Evolutionary conservation across 2,113 vertebrate genomes (phyloP), one percentile per base, ranked within the genome.

Genomic region (Scophthalmus maximus): DNA sequence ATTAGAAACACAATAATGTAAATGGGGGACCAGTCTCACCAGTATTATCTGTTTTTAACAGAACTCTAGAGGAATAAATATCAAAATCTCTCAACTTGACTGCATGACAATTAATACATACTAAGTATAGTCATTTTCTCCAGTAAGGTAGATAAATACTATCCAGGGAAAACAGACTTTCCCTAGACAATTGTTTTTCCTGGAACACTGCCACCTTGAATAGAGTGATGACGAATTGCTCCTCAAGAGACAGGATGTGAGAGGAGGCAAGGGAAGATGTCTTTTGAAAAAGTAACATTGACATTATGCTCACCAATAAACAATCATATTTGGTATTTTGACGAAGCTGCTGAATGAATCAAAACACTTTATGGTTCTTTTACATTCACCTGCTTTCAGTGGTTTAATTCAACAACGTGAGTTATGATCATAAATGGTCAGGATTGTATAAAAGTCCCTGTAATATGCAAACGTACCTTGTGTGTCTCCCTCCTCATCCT

Each of bases 381-480:
- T 63, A 15, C 50, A 66, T 69, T n/a, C 1, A 49, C 15, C 10
- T 20, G 10, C 7, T 60, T 60, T 57, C 14, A 60, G 22, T 15
- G 6, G n/a, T 22, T 63, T 51, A 8, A 27, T n/a, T 69, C 2
- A 40, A 11, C 5, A 25, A 66, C 12, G 25, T 11, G 25, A 18
- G 3, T 36, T 30, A 20, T 44, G 34, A 47, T 17, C 36, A 29
- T 27, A 5, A 64, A 56, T 76, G 10, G 15, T 67, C 22, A 42
- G 26, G 8, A 3, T 3, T 23, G 25, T 14, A 47, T 73, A 14
- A 51, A 50, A 20, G n/a, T n/a, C n/a, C n/a, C 8, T 36, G 22
- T 15, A 42, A 5, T 40, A 29, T 62, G 10, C 20, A 58, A 26
- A 23, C 95, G 93, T 93, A 96, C 97, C 94, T 88, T 92, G 87